Evolutionary conservation across 2,888 invertebrate genomes (phyloP).

Genomic region (Gortyna flavago): DNA sequence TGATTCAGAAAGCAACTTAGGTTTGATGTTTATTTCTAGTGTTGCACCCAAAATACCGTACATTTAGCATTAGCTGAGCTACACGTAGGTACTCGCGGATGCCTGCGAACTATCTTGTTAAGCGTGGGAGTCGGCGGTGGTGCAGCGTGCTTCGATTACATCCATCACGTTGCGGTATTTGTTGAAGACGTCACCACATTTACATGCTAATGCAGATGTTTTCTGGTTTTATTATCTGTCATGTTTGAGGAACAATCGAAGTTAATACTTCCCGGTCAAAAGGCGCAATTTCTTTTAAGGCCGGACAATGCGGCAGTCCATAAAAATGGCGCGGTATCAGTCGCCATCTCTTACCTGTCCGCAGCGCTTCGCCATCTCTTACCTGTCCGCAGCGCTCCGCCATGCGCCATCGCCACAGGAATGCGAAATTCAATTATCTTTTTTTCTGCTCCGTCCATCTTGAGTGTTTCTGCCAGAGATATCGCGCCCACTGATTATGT

Average conservation of each 20-base stretch:
- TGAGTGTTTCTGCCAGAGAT: slow-evolving; percentile 59
- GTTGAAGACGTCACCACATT: slow-evolving; percentile 39
- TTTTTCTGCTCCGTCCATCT: slow-evolving; percentile 64
- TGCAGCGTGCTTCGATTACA: slow-evolving; percentile 44
- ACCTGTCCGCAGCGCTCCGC: slow-evolving; percentile 62
- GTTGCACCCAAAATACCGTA: slow-evolving; percentile 28
- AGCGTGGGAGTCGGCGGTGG: slow-evolving; percentile 37
- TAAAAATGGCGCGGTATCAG: slow-evolving; percentile 40
- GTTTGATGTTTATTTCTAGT: slow-evolving; percentile 32
- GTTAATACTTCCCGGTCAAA: slow-evolving; percentile 35
- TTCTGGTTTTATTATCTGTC: slow-evolving; percentile 26
- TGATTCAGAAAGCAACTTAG: slow-evolving; percentile 42
- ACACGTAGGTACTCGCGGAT: slow-evolving; percentile 38
- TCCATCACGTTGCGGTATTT: slow-evolving; percentile 50
- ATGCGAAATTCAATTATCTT: slow-evolving; percentile 72
- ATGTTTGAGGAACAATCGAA: slow-evolving; percentile 14
- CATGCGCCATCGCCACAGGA: slow-evolving; percentile 51
- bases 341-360: slow-evolving; percentile 60
- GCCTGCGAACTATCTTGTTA: slow-evolving; percentile 5
- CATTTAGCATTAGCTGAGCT: slow-evolving; percentile 7
- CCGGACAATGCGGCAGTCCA: slow-evolving; percentile 53
- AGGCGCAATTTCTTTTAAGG: slow-evolving; percentile 26
- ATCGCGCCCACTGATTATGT: slow-evolving; percentile 51
- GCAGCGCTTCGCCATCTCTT: slow-evolving; percentile 51
- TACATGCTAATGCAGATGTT: slow-evolving; percentile 42